Evolutionary conservation across 2,113 vertebrate genomes (phyloP), one percentile per base, ranked within the genome.

Genomic region (Mellivora capensis): DNA sequence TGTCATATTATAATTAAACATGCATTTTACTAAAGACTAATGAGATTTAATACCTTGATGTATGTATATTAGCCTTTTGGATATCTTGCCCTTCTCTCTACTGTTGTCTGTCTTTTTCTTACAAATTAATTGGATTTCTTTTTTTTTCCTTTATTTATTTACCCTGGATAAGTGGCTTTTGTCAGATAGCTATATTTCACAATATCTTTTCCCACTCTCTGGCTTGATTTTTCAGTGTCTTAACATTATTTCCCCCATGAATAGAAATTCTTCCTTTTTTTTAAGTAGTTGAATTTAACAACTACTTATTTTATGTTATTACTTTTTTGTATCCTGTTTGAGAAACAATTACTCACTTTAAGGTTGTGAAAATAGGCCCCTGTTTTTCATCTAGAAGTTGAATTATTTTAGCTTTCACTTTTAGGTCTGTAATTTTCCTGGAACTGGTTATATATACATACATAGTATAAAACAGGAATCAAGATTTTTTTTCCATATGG

Each of bases 371-470:
- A 23, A 37, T 21, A 76, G 13, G 61, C 7, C 18, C 23, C 34
- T 82, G 62, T 44, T 95, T 93, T 82, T 93, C 74, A 94, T 64
- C 64, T 42, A 69, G 29, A 83, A 49, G 31, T 67, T n/a, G 0
- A 92, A 90, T 94, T 93, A 64, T 76, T 89, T 93, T 61, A 90
- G 34, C 62, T 84, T 47, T 89, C 34, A 79, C 29, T 59, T 61
- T 91, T 62, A 42, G 21, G n/a, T 34, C n/a, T 44, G 20, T 61
- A 72, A 82, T 76, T 92, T 96, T 80, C 82, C 44, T 88, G 10
- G 85, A 91, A 80, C 39, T 74, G 25, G 39, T 79, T 67, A 76
- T 82, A 81, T 64, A 31, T 31, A 47, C 23, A 14, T 64, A 86
- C n/a, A 77, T 13, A 4, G 2, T 76, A 4, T 72, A 81, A 93